phyloP scores from a whole-genome alignment of 2,113 vertebrate species.

The Sminthopsis crassicaudata region DNA sequence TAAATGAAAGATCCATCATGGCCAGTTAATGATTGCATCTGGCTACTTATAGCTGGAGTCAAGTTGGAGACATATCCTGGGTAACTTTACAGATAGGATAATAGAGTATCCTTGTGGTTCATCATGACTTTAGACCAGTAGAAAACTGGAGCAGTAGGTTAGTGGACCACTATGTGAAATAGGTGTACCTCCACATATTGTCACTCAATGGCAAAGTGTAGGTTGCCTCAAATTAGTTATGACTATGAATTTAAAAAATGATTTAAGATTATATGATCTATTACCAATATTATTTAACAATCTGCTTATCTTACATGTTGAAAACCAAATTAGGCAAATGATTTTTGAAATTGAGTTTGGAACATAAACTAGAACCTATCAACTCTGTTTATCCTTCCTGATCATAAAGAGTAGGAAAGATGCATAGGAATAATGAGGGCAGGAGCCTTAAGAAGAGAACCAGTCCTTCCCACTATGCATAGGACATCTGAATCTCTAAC shows the following conservation, averaged over 20 bases:
- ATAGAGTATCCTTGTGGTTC: neutral
- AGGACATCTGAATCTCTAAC: conserved; percentile 17
- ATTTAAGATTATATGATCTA: neutral
- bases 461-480: conserved; percentile 44
- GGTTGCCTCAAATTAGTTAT: neutral
- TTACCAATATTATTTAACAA: neutral
- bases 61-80: neutral
- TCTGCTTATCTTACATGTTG: neutral
- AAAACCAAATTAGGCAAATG: neutral
- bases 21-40: neutral
- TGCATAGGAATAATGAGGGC: neutral
- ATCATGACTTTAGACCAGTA: neutral
- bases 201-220: neutral
- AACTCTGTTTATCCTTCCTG: conserved; percentile 50
- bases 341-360: conserved; percentile 49
- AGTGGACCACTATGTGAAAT: neutral
- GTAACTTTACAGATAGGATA: neutral
- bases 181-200: neutral
- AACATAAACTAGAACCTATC: conserved; percentile 53
- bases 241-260: neutral
- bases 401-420: conserved; percentile 46
- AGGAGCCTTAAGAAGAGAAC: neutral
- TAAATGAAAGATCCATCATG: neutral
- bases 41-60: neutral
- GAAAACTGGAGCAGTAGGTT: neutral